phyloP scores from a whole-genome alignment of 2,888 invertebrate species.

The Adela reaumurella region DNA sequence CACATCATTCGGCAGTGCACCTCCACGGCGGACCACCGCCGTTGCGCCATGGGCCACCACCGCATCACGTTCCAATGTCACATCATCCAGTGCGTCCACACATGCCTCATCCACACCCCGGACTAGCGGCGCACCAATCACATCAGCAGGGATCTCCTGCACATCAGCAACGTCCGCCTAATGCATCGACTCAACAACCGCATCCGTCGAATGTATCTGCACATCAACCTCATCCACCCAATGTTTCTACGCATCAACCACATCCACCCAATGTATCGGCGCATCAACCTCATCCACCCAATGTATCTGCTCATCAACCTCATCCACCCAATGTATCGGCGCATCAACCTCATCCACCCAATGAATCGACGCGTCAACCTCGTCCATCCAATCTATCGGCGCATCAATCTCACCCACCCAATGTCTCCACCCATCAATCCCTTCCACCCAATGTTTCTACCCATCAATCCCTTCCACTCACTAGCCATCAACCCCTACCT shows the following conservation, averaged over 20 bases:
- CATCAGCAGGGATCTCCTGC: background rate
- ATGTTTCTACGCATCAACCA: slow-evolving; percentile 19
- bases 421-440: too few species aligned
- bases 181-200: slow-evolving; percentile 23
- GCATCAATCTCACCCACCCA: too few species aligned
- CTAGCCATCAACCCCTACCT: too few species aligned
- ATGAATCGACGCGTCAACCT: too few species aligned
- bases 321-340: too few species aligned
- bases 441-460: too few species aligned
- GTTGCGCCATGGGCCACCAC: slow-evolving; percentile 13
- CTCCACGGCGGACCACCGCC: slow-evolving; percentile 5
- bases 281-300: too few species aligned
- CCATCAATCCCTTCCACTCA: too few species aligned
- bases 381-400: too few species aligned
- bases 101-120: slow-evolving; percentile 16
- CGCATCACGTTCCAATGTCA: slow-evolving; percentile 22
- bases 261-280: too few species aligned
- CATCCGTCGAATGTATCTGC: slow-evolving; percentile 50
- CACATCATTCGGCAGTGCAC: slow-evolving; percentile 9
- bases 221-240: slow-evolving; percentile 34
- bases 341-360: too few species aligned
- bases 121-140: slow-evolving; percentile 23
- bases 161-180: slow-evolving; percentile 14
- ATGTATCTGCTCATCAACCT: too few species aligned
- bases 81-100: slow-evolving; percentile 21